Evolutionary conservation across 1,140 invertebrate species (phyloP), one percentile per base, ranked within the genome.

Genomic region (Pseudobourletiella spinata): DNA sequence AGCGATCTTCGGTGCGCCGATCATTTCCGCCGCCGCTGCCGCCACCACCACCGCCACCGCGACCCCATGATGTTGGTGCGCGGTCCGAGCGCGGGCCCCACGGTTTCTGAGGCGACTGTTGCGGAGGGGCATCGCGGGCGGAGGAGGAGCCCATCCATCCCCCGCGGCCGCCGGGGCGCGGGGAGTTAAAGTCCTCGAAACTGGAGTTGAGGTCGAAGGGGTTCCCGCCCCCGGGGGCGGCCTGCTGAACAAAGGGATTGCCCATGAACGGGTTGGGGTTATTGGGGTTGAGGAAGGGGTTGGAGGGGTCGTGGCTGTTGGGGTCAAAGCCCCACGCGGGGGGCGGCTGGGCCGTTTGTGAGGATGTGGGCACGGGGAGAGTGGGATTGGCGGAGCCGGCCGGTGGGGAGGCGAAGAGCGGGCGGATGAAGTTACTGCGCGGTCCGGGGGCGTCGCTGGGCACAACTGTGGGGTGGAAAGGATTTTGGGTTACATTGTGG

Each of bases 341-440:
- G 56, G 68, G 71, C 50, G 67, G 51, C 56, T 71, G 67, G 25
- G 72, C 57, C 30, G 70, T 67, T 59, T 72, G 70, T 39, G 46
- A 25, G 24, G 6, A 15, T 24, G 25, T 42, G 29, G 14, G 29
- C 57, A 55, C 61, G 56, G 54, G 64, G 22, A 62, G 58, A 66
- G 14, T 24, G 59, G 4, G 42, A 46, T 26, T 28, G 58, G 51
- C 18, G 32, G 32, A 8, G 32, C 8, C 32, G n/a, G 32, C 32
- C 8, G n/a, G 8, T 39, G 32, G 32, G 8, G 32, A 39, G 32
- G 32, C 8, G 11, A 48, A 15, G 14, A 48, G 20, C 18, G 44
- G 44, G 44, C 44, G 44, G 20, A 48, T 48, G 44, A 15, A 48
- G 44, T 18, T 18, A 18, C 20, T 39, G 11, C 35, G 35, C 11